phyloP scores from a whole-genome alignment of 2,797 vertebrate species.

The Alouatta caraya region DNA sequence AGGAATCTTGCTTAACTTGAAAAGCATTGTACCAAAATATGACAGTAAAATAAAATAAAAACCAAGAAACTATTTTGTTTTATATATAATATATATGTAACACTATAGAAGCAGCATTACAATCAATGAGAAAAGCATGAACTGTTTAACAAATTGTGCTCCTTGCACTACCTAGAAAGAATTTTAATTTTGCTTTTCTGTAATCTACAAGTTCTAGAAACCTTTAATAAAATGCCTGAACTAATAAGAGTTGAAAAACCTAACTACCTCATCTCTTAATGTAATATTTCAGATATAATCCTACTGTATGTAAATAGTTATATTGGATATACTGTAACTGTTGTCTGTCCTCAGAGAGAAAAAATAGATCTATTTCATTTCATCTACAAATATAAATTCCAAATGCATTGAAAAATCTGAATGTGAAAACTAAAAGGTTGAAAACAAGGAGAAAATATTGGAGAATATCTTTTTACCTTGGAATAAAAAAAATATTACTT shows the following conservation, averaged over 20 bases:
- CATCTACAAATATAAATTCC: neutral
- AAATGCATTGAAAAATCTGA: neutral
- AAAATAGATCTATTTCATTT: neutral
- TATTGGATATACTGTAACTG: neutral
- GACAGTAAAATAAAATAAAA: neutral
- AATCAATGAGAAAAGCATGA: neutral
- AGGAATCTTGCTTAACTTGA: neutral
- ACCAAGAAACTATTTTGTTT: neutral
- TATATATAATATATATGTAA: neutral
- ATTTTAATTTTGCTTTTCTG: neutral
- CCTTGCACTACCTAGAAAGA: neutral
- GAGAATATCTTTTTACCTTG: neutral
- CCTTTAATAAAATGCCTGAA: neutral
- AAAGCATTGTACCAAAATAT: neutral
- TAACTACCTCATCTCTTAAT: neutral
- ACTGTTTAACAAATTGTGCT: neutral
- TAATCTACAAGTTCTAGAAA: neutral
- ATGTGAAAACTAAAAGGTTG: neutral
- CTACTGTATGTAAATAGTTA: neutral
- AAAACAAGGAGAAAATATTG: neutral
- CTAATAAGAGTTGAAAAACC: neutral
- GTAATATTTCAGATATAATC: neutral
- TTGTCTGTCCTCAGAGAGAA: neutral
- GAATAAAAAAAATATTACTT: neutral
- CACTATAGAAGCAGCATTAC: neutral